Evolutionary conservation across 2,113 vertebrate species (phyloP).

Genomic region (Lethenteron camtschaticum): DNA sequence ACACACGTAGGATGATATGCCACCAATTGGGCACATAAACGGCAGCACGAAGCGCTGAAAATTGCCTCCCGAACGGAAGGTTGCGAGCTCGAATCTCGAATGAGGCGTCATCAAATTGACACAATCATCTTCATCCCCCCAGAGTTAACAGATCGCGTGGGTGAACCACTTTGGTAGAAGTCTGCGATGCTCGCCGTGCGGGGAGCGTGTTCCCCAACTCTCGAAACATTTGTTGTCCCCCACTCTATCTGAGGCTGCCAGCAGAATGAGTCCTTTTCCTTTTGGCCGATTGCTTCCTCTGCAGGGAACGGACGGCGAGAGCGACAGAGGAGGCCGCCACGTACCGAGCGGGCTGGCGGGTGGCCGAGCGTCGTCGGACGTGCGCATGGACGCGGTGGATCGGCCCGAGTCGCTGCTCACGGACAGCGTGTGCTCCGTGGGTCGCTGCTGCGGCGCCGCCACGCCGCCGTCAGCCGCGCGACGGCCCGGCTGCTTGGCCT

Average conservation of each 20-base stretch:
- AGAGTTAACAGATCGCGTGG: no score
- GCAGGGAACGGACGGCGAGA: conserved; percentile 12
- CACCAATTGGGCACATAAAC: no score
- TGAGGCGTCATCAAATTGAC: no score
- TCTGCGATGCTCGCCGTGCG: neutral
- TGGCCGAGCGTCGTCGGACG: conserved; percentile 30
- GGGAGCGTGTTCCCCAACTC: neutral
- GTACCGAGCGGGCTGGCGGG: conserved; percentile 38
- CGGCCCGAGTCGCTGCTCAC: conserved; percentile 94
- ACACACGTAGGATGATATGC: no score
- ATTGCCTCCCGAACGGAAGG: no score
- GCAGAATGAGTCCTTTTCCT: neutral
- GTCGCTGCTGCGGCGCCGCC: conserved; percentile 29
- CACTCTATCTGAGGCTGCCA: neutral
- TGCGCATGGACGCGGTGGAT: conserved; percentile 86
- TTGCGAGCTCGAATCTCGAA: no score
- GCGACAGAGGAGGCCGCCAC: conserved; percentile 15
- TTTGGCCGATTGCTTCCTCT: neutral
- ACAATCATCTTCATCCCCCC: no score
- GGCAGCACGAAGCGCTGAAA: no score
- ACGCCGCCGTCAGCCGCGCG: conserved; percentile 25
- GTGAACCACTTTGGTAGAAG: no score
- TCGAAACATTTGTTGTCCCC: neutral
- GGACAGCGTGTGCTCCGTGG: conserved; percentile 70
- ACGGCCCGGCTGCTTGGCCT: no score